These are phyloP conservation scores for Aleiodes sp. DNA, from an alignment of 1,140 invertebrate genomes.

Conservation along the genomic window DNA sequence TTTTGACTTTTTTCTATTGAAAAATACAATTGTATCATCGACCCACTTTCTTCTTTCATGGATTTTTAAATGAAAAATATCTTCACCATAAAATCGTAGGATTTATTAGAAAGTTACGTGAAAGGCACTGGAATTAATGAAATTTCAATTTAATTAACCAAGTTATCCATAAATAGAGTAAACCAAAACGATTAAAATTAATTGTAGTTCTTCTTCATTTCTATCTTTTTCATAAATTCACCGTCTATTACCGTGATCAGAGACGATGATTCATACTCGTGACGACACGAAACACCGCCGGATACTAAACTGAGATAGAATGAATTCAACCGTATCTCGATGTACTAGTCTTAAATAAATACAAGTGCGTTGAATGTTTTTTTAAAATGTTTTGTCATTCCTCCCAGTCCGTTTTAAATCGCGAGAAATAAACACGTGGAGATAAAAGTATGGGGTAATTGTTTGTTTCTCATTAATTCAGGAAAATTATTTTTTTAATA, in stretches of 20 bases:
- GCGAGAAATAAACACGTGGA: too few relatives aligned
- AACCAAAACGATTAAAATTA: neutral
- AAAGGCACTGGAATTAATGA: neutral
- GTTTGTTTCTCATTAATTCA: too few relatives aligned
- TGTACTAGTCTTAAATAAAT: neutral
- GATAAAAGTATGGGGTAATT: too few relatives aligned
- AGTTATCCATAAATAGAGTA: neutral
- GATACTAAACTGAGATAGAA: conserved; percentile 4
- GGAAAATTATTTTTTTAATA: too few relatives aligned
- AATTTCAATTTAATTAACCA: neutral
- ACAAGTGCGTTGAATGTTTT: neutral
- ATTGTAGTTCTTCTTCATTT: neutral
- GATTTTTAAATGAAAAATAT: too few relatives aligned
- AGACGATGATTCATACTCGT: conserved; percentile 31
- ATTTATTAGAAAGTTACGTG: conserved; percentile 9
- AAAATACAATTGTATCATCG: too few relatives aligned
- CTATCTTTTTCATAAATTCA: neutral
- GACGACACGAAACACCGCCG: conserved; percentile 20
- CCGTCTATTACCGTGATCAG: neutral
- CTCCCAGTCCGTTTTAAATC: too few relatives aligned
- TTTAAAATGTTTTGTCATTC: too few relatives aligned
- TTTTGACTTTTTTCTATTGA: too few relatives aligned
- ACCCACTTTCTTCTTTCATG: too few relatives aligned
- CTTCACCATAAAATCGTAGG: neutral
- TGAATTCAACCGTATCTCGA: conserved; percentile 13